Percentiles rank a stretch among this genome's conserved stretches.
phyloP scores from a whole-genome alignment of 2,797 vertebrate genomes.

The Darevskia nairensis region DNA sequence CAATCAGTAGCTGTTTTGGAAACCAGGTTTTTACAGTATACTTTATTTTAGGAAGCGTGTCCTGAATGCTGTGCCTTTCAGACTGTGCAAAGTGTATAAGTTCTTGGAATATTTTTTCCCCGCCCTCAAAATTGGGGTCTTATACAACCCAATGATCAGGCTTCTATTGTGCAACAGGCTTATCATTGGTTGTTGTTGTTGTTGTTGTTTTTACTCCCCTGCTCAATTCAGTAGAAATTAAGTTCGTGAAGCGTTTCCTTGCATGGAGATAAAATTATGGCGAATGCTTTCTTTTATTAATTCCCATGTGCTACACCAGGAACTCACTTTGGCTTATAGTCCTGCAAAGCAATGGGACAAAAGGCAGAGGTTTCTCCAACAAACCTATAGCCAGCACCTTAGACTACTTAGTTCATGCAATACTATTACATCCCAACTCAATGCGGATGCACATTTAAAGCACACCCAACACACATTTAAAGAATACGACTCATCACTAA shows the following conservation, averaged over 20 bases:
- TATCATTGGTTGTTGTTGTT: no score
- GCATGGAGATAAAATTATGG: not conserved
- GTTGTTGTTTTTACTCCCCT: not conserved
- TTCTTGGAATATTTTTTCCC: not conserved
- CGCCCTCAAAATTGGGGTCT: not conserved
- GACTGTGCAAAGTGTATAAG: not conserved
- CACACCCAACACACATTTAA: no score
- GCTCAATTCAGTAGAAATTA: not conserved
- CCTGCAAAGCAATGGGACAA: not conserved
- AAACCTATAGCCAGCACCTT: not conserved
- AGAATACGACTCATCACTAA: no score
- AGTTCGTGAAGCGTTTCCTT: not conserved
- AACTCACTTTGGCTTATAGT: not conserved
- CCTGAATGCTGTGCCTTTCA: not conserved
- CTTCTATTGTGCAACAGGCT: not conserved
- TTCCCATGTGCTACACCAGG: not conserved
- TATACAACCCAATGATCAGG: not conserved
- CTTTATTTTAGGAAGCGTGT: not conserved
- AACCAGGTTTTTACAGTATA: not conserved
- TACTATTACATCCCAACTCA: not conserved
- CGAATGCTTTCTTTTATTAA: constrained; percentile 9
- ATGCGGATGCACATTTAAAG: no score
- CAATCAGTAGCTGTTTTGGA: not conserved
- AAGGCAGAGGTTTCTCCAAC: not conserved
- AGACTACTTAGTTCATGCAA: not conserved